Percentiles rank a stretch among this genome's conserved stretches.
These are phyloP conservation scores for Urocynchramus pylzowi DNA, from an alignment of 2,113 vertebrate genomes.

Conservation along the genomic window DNA sequence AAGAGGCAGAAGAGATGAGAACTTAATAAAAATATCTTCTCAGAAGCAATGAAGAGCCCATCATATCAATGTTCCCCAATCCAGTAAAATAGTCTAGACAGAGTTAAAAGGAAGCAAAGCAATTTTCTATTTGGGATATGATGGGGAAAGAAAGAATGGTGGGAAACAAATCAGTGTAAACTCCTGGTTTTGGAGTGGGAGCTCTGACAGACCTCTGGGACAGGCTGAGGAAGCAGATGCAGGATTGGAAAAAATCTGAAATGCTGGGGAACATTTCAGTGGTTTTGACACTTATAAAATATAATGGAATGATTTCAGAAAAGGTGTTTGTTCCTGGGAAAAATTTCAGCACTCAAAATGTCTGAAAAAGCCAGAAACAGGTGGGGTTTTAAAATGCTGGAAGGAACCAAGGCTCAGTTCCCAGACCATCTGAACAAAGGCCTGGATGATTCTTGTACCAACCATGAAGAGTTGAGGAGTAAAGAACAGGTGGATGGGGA, in stretches of 20 bases:
- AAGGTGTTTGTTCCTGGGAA: background rate
- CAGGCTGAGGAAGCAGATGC: background rate
- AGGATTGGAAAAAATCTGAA: background rate
- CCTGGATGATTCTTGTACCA: background rate
- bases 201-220: background rate
- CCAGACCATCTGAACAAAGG: background rate
- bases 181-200: background rate
- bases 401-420: background rate
- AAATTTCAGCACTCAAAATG: background rate
- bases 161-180: background rate
- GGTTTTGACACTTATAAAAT: constrained; percentile 2
- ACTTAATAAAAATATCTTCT: constrained; percentile 30
- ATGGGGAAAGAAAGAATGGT: background rate
- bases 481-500: background rate
- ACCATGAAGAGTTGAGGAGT: background rate
- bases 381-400: background rate
- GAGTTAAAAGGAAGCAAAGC: background rate
- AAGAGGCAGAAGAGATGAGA: background rate
- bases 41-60: background rate
- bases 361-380: background rate
- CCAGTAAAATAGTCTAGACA: background rate
- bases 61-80: background rate
- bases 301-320: background rate
- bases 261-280: background rate
- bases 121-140: background rate